Evolutionary conservation across 2,113 vertebrate species (phyloP), one percentile per base, ranked within the genome.

Genomic region (Balaenoptera acutorostrata): DNA sequence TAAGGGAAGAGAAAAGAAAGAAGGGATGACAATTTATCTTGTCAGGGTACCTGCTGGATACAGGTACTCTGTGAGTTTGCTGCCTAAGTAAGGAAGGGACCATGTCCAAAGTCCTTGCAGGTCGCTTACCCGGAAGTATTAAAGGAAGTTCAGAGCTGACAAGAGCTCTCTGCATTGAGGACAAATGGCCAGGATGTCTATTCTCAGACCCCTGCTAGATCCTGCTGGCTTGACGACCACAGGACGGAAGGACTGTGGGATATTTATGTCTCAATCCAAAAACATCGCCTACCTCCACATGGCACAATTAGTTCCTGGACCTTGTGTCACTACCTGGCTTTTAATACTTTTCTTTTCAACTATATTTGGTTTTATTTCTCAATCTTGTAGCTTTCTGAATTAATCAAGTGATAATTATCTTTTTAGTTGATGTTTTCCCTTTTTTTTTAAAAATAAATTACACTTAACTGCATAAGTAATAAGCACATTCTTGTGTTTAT

Each of bases 381-480:
- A 59, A 4, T 33, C 41, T 74, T 61, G 21, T 36, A 85, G 36
- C 33, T 75, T 86, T 88, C 71, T 93, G 72, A 72, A 91, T 66
- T 52, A 63, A 72, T 49, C 63, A 84, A 71, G 21, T 61, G 36
- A 85, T 66, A 86, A 71, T 41, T 61, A 55, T 25, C 27, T 31
- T 90, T 85, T 90, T 82, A 69, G 25, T 33, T 95, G 88, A 27
- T 44, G 31, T 59, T 92, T 89, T 78, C 6, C 39, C 29, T 55
- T 86, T 7, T 55, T 36, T 93, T 87, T 84, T 8, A 46, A 93
- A 96, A 96, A 72, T 90, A 68, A 96, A 77, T 85, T 61, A 75
- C 63, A 15, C n/a, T 78, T 83, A 83, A 57, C n/a, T 64, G 17
- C 10, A 80, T 55, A 87, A 44, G 17, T 52, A 55, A 72, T 81